These are phyloP conservation scores for Redunca redunca DNA, from an alignment of 2,113 vertebrate species.

Conservation along the genomic window DNA sequence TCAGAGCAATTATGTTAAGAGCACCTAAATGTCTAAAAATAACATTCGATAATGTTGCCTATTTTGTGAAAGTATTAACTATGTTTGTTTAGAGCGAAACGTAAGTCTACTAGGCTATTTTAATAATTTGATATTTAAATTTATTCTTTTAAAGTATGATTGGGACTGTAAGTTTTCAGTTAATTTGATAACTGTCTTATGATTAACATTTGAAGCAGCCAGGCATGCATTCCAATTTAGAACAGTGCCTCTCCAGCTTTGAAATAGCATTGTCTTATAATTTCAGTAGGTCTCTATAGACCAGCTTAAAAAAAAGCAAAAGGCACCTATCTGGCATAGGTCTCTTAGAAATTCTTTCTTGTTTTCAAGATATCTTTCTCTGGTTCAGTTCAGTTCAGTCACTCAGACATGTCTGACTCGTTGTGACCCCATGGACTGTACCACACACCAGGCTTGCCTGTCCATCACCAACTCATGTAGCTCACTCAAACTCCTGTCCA, in stretches of 20 bases:
- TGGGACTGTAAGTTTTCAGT: background rate
- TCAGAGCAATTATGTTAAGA: constrained; percentile 12
- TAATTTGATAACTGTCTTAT: background rate
- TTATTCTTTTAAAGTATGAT: background rate
- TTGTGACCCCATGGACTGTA: background rate
- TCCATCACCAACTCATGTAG: background rate
- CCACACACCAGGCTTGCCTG: background rate
- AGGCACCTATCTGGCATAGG: background rate
- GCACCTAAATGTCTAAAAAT: background rate
- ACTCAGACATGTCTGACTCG: accelerated
- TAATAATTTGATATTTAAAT: constrained; percentile 39
- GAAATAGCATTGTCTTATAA: background rate
- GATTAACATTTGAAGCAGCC: constrained; percentile 7
- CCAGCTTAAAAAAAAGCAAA: background rate
- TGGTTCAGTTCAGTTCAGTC: background rate
- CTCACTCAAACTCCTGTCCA: background rate
- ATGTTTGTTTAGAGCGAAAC: background rate
- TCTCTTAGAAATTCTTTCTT: background rate
- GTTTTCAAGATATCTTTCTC: background rate
- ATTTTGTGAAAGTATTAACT: background rate
- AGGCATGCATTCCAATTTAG: background rate
- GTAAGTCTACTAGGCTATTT: background rate
- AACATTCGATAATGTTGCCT: background rate
- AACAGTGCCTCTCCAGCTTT: background rate
- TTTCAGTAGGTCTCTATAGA: background rate